Evolutionary conservation across 2,888 invertebrate species (phyloP).

Genomic region (Drosophila affinis): DNA sequence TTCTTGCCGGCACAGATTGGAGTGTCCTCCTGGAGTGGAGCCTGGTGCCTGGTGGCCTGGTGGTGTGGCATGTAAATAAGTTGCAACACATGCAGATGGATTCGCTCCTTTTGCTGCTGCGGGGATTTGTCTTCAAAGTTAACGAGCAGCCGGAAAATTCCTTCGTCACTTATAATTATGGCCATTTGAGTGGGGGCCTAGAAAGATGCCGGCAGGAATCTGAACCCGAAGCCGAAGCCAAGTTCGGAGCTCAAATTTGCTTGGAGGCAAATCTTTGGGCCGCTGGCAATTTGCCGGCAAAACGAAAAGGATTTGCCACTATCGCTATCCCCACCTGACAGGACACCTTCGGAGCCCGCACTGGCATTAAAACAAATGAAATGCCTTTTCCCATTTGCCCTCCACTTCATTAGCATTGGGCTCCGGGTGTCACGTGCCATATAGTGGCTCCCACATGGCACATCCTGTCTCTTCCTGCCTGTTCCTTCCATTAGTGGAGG

Average conservation of each 20-base stretch:
- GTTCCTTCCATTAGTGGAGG: constrained; percentile 46
- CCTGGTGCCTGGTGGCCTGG: too few relatives aligned
- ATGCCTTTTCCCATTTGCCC: constrained; percentile 31
- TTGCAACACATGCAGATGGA: constrained; percentile 10
- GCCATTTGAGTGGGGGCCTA: constrained; percentile 52
- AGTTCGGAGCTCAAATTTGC: background rate
- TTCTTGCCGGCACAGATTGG: constrained; percentile 59
- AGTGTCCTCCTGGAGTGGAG: constrained; percentile 32
- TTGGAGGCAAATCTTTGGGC: background rate
- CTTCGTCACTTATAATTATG: constrained; percentile 70
- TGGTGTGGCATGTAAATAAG: constrained; percentile 30
- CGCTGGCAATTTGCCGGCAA: constrained; percentile 30
- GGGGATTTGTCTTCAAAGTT: constrained; percentile 56
- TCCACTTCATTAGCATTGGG: constrained; percentile 40
- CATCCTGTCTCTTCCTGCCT: too few relatives aligned
- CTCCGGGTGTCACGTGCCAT: constrained; percentile 30
- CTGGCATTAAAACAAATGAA: constrained; percentile 50
- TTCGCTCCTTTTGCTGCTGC: constrained; percentile 32
- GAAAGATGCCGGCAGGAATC: constrained; percentile 18
- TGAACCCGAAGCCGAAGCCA: constrained; percentile 37
- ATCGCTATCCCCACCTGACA: constrained; percentile 23
- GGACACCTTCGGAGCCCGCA: background rate
- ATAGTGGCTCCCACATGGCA: constrained; percentile 36
- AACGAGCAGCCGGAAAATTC: constrained; percentile 57
- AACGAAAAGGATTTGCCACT: constrained; percentile 22